Base-by-base conservation (phyloP, 1,140 invertebrate species). In the Drosophila guanche region DNA sequence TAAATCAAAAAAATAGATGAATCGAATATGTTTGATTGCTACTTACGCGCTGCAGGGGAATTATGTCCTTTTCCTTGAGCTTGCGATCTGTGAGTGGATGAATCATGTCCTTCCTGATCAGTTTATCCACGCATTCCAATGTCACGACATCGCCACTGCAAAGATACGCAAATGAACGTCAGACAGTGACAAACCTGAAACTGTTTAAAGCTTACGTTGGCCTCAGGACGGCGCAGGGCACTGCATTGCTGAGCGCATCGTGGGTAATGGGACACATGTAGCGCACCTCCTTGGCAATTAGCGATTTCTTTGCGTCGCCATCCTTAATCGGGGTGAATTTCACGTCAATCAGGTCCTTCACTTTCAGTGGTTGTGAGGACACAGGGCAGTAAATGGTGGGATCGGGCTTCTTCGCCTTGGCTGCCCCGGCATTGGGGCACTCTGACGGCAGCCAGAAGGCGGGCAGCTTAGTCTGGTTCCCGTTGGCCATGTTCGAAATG, bases 251-350 rank as follows among this genome's bases (percentile, higher is more conserved):
- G 8, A 99, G 92, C 53, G 99, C 94, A 93, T 99, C 99, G 92
- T 98, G 96, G 25, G 98, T 99, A 0, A 99, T 96, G 4, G 99
- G 96, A 92, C 99, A 99, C 94, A 98, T 98, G 91, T 99, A 99
- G 88, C 98, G 93, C 50, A 97, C 96, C 91, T 98, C 94, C 91
- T 96, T 96, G 25, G 95, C 94, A 73, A 97, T 96, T 1, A 97
- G 90, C 2, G 96, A 95, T 68, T 95, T 95, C 66, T 95, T 97
- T 73, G 97, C 96, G 90, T 95, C 95, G 0, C 95, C 95, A 92
- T 97, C 96, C 70, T 97, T 96, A 0, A 99, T 95, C 73, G 95
- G 92, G 0, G 97, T 99, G 92, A 99, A 99, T 90, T 98, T 98
- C 0, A 99, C 95, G 73, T 96, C 93, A 79, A 99, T 96, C 7